Evolutionary conservation across 1,140 invertebrate genomes (phyloP).

Genomic region (Metaphire vulgaris): DNA sequence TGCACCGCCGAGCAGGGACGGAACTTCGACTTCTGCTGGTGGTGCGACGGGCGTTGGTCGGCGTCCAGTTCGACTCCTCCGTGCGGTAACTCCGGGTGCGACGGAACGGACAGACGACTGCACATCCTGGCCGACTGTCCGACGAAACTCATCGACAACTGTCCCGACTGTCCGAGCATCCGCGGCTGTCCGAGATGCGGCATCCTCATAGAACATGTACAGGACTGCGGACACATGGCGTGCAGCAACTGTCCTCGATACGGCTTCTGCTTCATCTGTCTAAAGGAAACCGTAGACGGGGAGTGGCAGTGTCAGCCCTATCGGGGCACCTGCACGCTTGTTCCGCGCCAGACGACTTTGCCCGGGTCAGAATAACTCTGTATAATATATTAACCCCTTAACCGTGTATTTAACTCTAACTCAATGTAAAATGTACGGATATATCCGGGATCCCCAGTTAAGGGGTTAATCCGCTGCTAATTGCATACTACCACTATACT

Average conservation of each 20-base stretch:
- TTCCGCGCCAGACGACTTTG: neutral
- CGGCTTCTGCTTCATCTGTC: neutral
- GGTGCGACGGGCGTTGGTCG: neutral
- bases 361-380: too few relatives aligned
- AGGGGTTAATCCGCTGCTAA: too few relatives aligned
- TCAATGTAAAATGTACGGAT: too few relatives aligned
- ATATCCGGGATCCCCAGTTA: too few relatives aligned
- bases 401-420: too few relatives aligned
- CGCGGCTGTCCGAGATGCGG: neutral
- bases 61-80: neutral
- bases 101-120: neutral
- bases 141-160: neutral
- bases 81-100: neutral
- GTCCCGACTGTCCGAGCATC: neutral
- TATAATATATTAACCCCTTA: too few relatives aligned
- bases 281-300: neutral
- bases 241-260: neutral
- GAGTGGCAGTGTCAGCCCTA: neutral
- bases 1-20: neutral
- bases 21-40: neutral
- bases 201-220: neutral
- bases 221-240: neutral
- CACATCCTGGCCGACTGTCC: neutral
- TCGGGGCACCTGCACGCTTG: neutral
- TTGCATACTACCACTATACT: too few relatives aligned